phyloP scores from a whole-genome alignment of 2,113 vertebrate genomes.

The Ciconia stormi region DNA sequence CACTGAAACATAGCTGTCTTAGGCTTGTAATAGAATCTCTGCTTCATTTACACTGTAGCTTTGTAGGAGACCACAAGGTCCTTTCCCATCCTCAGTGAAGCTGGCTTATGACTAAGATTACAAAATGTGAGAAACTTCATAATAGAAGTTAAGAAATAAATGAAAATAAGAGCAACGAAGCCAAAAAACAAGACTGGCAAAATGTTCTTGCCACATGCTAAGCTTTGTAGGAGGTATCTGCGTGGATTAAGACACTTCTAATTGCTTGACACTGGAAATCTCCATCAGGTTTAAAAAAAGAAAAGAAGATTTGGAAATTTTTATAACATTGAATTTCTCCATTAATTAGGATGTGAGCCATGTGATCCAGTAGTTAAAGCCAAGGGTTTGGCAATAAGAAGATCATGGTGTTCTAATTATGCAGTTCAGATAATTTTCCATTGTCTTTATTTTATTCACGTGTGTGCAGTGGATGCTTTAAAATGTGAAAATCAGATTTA shows the following conservation, averaged over 20 bases:
- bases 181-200: neutral
- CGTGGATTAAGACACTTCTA: conserved; percentile 46
- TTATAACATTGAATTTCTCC: conserved; percentile 17
- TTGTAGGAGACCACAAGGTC: neutral
- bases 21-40: neutral
- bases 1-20: accelerated
- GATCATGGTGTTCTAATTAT: neutral
- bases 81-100: neutral
- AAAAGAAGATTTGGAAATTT: conserved; percentile 50
- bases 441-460: neutral
- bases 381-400: neutral
- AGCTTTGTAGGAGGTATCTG: neutral
- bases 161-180: neutral
- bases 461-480: neutral
- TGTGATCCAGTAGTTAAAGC: neutral
- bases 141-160: neutral
- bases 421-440: conserved; percentile 24
- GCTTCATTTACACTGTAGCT: neutral
- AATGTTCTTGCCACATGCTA: neutral
- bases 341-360: conserved; percentile 4
- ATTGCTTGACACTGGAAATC: conserved; percentile 60
- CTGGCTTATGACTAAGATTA: neutral
- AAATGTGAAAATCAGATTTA: neutral
- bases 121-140: neutral
- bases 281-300: neutral